Evolutionary conservation across 2,888 invertebrate species (phyloP).

Genomic region (Andrena chrysosceles): DNA sequence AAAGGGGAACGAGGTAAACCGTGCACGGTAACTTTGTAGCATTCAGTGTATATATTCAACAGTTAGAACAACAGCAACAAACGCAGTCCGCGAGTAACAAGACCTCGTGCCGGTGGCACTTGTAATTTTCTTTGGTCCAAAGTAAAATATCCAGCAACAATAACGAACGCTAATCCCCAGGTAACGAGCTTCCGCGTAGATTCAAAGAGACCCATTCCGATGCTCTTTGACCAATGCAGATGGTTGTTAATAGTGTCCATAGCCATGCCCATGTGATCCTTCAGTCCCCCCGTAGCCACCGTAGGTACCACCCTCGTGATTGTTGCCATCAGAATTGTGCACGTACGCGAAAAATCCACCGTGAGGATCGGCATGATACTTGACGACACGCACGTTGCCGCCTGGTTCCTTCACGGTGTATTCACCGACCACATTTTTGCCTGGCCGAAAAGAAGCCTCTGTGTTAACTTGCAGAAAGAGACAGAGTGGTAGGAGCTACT

Average conservation of each 20-base stretch:
- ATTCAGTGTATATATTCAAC: conserved; percentile 33
- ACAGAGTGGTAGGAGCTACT: too few species aligned
- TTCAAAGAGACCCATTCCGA: not conserved
- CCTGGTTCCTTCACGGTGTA: conserved; percentile 84
- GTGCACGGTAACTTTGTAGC: not conserved
- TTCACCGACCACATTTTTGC: conserved; percentile 82
- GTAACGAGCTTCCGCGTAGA: conserved; percentile 9
- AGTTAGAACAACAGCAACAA: conserved; percentile 21
- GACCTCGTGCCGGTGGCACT: not conserved
- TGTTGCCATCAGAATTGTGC: conserved; percentile 81
- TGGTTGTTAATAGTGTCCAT: conserved; percentile 46
- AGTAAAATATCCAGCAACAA: conserved; percentile 2
- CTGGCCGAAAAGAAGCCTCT: conserved; percentile 55
- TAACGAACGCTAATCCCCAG: conserved; percentile 1
- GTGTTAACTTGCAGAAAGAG: not conserved
- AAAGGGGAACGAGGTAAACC: not conserved
- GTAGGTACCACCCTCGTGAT: conserved; percentile 81
- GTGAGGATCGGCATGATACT: conserved; percentile 82
- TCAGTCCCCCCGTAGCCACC: conserved; percentile 62
- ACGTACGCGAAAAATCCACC: conserved; percentile 84
- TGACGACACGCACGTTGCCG: conserved; percentile 81
- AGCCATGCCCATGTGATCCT: conserved; percentile 41
- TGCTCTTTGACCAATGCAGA: not conserved
- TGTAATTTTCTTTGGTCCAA: conserved; percentile 29
- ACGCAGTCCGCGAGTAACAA: conserved; percentile 14